phyloP scores from a whole-genome alignment of 2,888 invertebrate genomes.

The Oxytorus armatus region DNA sequence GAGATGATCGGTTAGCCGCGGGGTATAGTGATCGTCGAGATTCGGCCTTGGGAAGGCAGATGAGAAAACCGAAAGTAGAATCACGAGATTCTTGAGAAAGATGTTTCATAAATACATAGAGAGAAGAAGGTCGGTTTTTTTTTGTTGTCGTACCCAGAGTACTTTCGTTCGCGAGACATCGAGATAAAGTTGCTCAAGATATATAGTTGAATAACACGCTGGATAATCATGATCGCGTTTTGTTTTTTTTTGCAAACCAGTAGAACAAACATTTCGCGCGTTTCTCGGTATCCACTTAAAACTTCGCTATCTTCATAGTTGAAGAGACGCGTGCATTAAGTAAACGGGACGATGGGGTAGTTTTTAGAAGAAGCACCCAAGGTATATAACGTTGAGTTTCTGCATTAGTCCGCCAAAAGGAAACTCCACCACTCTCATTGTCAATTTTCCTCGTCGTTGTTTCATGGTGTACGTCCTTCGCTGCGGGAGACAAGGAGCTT shows the following conservation, averaged over 20 bases:
- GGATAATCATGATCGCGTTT: constrained; percentile 40
- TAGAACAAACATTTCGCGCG: constrained; percentile 12
- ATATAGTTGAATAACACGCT: constrained; percentile 30
- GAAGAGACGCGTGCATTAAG: not conserved
- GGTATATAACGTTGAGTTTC: constrained; percentile 11
- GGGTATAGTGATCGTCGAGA: constrained; percentile 1
- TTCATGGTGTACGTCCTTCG: constrained; percentile 23
- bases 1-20: constrained; percentile 17
- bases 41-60: constrained; percentile 36
- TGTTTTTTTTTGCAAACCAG: not conserved
- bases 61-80: constrained; percentile 29
- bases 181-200: constrained; percentile 21
- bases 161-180: not conserved
- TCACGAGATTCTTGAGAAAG: constrained; percentile 4
- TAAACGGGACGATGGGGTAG: not conserved
- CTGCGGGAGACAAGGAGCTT: constrained; percentile 17
- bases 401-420: constrained; percentile 5
- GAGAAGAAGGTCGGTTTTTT: too few species aligned
- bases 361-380: constrained; percentile 16
- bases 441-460: constrained; percentile 57
- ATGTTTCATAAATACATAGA: constrained; percentile 5
- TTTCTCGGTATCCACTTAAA: constrained; percentile 29
- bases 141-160: not conserved
- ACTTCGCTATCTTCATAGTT: constrained; percentile 22
- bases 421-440: constrained; percentile 37